Percentiles rank a stretch among this genome's conserved stretches.
Conservation (phyloP, 2,797 vertebrate species). For the Darevskia mixta region DNA sequence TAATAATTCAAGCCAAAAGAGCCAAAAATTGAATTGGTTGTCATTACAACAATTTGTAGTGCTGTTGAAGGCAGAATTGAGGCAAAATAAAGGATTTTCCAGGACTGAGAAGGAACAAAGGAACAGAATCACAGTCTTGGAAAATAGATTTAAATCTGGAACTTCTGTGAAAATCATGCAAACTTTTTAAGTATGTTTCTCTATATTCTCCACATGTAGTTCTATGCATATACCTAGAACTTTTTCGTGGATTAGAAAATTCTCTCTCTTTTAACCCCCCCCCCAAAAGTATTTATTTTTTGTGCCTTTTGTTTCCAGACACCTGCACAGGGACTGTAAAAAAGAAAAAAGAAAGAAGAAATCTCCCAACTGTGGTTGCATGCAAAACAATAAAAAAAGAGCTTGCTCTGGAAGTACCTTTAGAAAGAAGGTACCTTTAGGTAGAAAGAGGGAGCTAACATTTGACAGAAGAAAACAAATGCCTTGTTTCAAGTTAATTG, state of each 20-base stretch:
- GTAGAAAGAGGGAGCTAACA: background rate
- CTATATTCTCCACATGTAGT: background rate
- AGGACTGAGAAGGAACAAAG: background rate
- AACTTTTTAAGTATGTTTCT: background rate
- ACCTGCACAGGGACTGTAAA: background rate
- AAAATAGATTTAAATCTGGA: background rate
- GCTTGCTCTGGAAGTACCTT: background rate
- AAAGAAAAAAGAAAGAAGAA: background rate
- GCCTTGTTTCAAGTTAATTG: background rate
- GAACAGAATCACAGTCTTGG: background rate
- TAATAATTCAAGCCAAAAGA: background rate
- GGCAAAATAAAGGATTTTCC: background rate
- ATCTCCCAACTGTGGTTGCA: background rate
- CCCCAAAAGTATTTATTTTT: background rate
- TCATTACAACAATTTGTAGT: background rate
- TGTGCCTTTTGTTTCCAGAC: background rate
- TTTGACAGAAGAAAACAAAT: background rate
- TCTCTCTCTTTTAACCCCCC: background rate
- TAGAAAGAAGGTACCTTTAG: background rate
- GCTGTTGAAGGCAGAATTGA: background rate
- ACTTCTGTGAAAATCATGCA: background rate
- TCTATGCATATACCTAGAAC: background rate
- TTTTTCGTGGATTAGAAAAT: background rate
- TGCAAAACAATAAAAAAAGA: background rate
- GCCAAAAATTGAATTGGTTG: background rate